Percentiles rank a stretch among this genome's conserved stretches.
Evolutionary conservation across 92 coral and sea anemone genomes (phyloP).

Genomic region (Blastomussa wellsi): DNA sequence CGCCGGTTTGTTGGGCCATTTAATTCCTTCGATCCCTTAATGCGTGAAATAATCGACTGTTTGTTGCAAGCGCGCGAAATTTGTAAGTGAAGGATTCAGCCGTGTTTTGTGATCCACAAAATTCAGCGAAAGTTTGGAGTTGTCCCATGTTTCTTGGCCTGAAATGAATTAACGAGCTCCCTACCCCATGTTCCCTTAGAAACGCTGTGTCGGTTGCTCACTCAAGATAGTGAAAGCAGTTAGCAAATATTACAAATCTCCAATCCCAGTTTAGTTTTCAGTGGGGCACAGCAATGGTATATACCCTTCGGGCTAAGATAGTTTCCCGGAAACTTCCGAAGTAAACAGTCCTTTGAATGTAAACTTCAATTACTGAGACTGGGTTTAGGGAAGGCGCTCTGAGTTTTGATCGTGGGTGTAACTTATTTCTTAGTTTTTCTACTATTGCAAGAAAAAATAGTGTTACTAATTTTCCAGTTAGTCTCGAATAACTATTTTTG

Average conservation of each 20-base stretch:
- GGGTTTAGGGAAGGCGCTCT: too few relatives aligned
- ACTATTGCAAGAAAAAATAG: background rate
- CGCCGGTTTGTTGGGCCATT: too few relatives aligned
- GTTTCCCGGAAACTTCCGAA: background rate
- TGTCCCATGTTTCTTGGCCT: background rate
- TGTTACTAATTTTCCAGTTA: background rate
- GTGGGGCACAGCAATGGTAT: background rate
- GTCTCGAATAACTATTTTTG: background rate
- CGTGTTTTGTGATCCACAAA: background rate
- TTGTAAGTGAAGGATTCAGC: too few relatives aligned
- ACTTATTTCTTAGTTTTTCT: too few relatives aligned
- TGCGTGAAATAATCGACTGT: background rate
- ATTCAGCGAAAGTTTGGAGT: background rate
- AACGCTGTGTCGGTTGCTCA: background rate
- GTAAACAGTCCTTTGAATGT: background rate
- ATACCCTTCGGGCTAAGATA: background rate
- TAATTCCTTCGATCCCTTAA: background rate
- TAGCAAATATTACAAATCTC: too few relatives aligned
- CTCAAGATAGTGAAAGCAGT: background rate
- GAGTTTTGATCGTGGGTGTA: too few relatives aligned
- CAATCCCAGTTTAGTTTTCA: background rate
- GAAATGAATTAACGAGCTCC: too few relatives aligned
- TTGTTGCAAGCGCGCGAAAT: too few relatives aligned
- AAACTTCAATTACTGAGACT: too few relatives aligned
- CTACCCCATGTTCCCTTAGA: background rate